These are phyloP conservation scores for Macaria notata DNA, from an alignment of 2,888 invertebrate genomes.

Conservation along the genomic window DNA sequence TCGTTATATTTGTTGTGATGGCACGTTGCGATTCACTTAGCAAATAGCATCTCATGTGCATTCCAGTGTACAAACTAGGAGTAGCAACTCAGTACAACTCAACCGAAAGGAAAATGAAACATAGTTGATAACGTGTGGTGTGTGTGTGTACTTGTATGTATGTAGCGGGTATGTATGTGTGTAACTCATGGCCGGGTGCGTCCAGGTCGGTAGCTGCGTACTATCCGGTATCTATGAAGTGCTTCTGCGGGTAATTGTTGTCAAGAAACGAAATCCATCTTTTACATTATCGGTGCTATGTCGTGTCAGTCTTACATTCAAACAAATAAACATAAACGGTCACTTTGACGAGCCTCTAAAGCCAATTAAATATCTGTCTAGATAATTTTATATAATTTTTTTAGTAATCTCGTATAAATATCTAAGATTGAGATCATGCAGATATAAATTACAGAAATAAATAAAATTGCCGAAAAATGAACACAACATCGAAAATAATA, in stretches of 20 bases:
- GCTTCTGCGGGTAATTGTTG: slow-evolving; percentile 61
- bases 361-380: slow-evolving; percentile 76
- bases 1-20: slow-evolving; percentile 61
- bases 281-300: slow-evolving; percentile 69
- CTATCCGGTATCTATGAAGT: slow-evolving; percentile 40
- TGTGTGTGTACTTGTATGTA: slow-evolving; percentile 21
- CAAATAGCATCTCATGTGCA: slow-evolving; percentile 37
- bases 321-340: slow-evolving; percentile 69
- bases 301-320: slow-evolving; percentile 72
- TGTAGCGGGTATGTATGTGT: not conserved
- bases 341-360: slow-evolving; percentile 75
- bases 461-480: slow-evolving; percentile 78
- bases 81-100: slow-evolving; percentile 10
- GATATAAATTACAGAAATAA: slow-evolving; percentile 74
- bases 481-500: slow-evolving; percentile 78
- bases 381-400: slow-evolving; percentile 68
- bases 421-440: slow-evolving; percentile 80
- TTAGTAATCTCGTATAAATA: slow-evolving; percentile 81
- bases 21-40: slow-evolving; percentile 77
- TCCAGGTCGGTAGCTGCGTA: slow-evolving; percentile 38
- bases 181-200: slow-evolving; percentile 24
- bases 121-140: slow-evolving; percentile 10
- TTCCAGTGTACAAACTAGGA: slow-evolving; percentile 31
- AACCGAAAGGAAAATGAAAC: slow-evolving; percentile 19
- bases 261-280: slow-evolving; percentile 46